Base-by-base conservation (phyloP, 2,797 vertebrate genomes). In the Gallirallus australis region DNA sequence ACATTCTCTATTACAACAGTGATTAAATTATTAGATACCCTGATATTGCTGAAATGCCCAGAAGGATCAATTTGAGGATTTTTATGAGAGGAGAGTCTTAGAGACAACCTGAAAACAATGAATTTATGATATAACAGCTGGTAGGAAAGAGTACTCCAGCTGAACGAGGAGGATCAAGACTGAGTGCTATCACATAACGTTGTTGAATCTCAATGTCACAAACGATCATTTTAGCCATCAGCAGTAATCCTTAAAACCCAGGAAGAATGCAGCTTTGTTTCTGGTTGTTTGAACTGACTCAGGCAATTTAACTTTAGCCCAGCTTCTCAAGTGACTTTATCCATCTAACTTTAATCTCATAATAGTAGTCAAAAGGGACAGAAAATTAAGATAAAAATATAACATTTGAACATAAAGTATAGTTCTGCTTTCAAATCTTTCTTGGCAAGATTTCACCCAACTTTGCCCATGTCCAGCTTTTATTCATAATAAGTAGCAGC, bases 321-420 rank as follows among this genome's bases (percentile, higher is more conserved):
- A 86, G 85, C 57, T 97, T 97, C 97, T 97, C 94, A 91, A 92
- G 87, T 97, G 66, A 94, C 97, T 96, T 86, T 94, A 97, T 93
- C 83, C 95, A 93, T 91, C 90, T 94, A 92, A 93, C 54, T 83
- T 85, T 95, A 97, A 97, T 96, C 95, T 96, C 75, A 90, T 96
- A 97, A 97, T 94, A 96, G 94, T 73, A 97, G 92, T 91, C 88
- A 91, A 89, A 95, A 94, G 84, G 73, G 86, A 94, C 68, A 90
- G 89, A 96, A 97, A 94, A 95, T 94, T 91, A 96, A 96, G 93
- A 97, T 93, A 81, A 94, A 97, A 97, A 97, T 93, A 82, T 71
- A 96, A 96, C 88, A 89, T 88, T 80, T 89, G 57, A 96, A 87
- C 86, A 83, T 81, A 92, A 95, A 97, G 91, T 94, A 94, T 30